Conservation (phyloP, 1,140 invertebrate genomes). For the Drosophila yakuba region DNA sequence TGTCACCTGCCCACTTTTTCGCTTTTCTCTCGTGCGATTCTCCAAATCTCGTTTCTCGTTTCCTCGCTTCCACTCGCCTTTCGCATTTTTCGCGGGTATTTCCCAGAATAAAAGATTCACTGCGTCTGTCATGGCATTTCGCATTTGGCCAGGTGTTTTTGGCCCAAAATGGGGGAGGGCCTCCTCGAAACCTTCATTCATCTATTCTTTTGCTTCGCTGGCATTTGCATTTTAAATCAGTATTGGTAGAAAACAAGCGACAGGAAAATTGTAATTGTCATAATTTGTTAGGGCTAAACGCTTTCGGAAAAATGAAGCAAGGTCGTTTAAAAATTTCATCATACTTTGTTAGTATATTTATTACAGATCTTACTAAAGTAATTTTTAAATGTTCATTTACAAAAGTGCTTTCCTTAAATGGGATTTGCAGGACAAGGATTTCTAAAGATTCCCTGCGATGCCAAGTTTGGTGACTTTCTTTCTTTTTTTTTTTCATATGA, state of each 20-base stretch:
- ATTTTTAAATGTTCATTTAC: no score
- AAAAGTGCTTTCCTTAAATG: no score
- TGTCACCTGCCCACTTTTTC: conserved; percentile 57
- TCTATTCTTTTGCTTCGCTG: conserved; percentile 14
- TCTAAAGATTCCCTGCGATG: no score
- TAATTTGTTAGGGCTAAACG: neutral
- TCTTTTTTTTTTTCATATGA: neutral
- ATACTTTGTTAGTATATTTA: neutral
- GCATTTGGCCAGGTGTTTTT: conserved; percentile 23
- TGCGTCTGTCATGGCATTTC: conserved; percentile 58
- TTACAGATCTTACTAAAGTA: no score
- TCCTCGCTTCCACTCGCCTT: conserved; percentile 16
- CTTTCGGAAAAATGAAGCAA: neutral
- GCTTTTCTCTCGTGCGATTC: conserved; percentile 19
- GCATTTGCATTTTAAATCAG: conserved; percentile 27
- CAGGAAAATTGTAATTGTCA: neutral
- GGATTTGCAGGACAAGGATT: no score
- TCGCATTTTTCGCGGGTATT: conserved; percentile 74
- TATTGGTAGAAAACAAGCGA: conserved; percentile 13
- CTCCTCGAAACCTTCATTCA: conserved; percentile 23
- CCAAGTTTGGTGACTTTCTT: no score
- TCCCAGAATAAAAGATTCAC: conserved; percentile 64
- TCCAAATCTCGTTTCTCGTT: conserved; percentile 56
- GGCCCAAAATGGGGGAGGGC: neutral
- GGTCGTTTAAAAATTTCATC: neutral